Evolutionary conservation across 2,113 vertebrate species (phyloP).

Genomic region (Bagarius yarrelli): DNA sequence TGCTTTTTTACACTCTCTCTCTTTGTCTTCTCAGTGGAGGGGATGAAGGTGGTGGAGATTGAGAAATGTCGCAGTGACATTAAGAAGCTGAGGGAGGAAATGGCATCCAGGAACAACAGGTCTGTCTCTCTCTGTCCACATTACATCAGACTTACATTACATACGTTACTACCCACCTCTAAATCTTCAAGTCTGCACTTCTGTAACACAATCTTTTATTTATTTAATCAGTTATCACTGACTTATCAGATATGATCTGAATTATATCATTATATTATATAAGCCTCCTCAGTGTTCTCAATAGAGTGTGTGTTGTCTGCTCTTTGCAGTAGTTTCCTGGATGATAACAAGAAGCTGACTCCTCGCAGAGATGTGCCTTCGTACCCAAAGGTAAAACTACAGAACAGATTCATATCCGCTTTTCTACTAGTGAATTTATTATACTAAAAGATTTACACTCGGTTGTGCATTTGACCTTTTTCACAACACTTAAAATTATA

Average conservation of each 20-base stretch:
- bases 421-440: background rate
- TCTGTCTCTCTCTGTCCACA: slow-evolving; percentile 54
- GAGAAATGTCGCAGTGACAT: slow-evolving; percentile 94
- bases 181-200: no score
- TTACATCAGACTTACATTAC: background rate
- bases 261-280: background rate
- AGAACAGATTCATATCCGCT: background rate
- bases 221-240: background rate
- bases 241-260: background rate
- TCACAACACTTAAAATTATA: background rate
- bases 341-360: slow-evolving; percentile 78
- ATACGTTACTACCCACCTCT: no score
- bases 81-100: slow-evolving; percentile 87
- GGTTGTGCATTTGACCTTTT: background rate
- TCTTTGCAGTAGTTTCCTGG: slow-evolving; percentile 76
- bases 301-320: slow-evolving; percentile 56
- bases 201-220: no score
- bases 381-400: slow-evolving; percentile 81
- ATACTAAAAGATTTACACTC: background rate
- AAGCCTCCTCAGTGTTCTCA: background rate
- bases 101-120: slow-evolving; percentile 84
- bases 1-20: slow-evolving; percentile 6
- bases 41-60: slow-evolving; percentile 91
- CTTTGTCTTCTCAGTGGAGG: slow-evolving; percentile 78
- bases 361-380: slow-evolving; percentile 79